A percentile compares a stretch with the other conserved stretches of the same genome.
Conservation (phyloP, 2,113 vertebrate genomes). For the Carassius gibelio region DNA sequence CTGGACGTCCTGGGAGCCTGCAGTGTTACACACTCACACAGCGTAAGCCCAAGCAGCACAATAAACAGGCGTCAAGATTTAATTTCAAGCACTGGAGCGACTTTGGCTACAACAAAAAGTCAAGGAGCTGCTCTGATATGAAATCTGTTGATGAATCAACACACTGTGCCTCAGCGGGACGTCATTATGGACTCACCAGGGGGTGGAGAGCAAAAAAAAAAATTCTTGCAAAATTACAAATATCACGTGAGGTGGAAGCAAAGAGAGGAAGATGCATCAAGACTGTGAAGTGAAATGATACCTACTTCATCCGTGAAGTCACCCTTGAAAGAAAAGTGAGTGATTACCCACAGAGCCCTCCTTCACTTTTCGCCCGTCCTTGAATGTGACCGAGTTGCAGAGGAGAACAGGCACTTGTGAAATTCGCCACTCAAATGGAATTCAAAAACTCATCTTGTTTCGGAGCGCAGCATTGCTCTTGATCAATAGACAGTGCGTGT, state of each 20-base stretch:
- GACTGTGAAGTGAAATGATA: conserved; percentile 42
- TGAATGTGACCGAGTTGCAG: conserved; percentile 9
- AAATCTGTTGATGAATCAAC: conserved; percentile 35
- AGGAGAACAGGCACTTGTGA: conserved; percentile 28
- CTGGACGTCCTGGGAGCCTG: conserved; percentile 21
- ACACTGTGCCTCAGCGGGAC: not conserved
- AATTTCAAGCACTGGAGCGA: not conserved
- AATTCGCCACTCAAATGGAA: conserved; percentile 35
- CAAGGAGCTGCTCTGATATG: not conserved
- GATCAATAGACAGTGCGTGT: conserved; percentile 34
- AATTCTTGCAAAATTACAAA: conserved; percentile 15
- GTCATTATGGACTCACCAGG: not conserved
- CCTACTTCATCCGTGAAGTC: conserved; percentile 19
- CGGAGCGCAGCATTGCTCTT: conserved; percentile 11
- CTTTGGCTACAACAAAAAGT: not conserved
- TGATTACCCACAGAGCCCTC: conserved; percentile 53
- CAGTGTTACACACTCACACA: conserved; percentile 35
- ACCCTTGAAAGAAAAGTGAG: conserved; percentile 36
- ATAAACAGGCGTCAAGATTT: not conserved
- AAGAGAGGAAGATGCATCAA: not conserved
- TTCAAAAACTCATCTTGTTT: conserved; percentile 35
- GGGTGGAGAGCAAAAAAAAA: conserved; percentile 26
- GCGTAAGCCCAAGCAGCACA: conserved; percentile 17
- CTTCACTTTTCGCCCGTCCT: conserved; percentile 32
- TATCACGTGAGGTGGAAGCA: not conserved